phyloP scores from a whole-genome alignment of 2,113 vertebrate genomes.

The Micromys minutus region DNA sequence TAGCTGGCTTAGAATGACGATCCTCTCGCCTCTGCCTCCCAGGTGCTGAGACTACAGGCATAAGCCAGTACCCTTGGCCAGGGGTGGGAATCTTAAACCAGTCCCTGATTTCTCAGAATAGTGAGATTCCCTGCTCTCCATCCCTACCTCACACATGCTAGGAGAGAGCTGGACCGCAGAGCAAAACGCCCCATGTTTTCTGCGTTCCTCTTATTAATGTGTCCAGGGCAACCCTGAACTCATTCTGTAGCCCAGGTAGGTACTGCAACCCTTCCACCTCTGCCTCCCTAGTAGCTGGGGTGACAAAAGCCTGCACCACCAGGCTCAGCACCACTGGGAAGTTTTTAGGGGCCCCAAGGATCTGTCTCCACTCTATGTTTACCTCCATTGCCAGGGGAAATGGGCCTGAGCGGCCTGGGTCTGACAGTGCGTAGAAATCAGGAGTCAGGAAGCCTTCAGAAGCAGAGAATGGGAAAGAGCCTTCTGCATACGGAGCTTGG shows the following conservation, averaged over 20 bases:
- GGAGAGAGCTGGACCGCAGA: not conserved
- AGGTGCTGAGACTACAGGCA: not conserved
- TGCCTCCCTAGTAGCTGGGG: not conserved
- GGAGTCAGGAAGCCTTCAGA: conserved; percentile 55
- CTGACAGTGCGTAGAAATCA: conserved; percentile 63
- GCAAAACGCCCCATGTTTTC: not conserved
- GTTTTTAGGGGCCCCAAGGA: not conserved
- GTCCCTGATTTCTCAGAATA: not conserved
- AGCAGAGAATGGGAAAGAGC: conserved; percentile 55
- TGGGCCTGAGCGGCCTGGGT: conserved; percentile 34
- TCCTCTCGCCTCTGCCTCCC: not conserved
- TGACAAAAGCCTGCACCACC: not conserved
- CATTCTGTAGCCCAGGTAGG: not conserved
- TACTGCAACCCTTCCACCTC: not conserved
- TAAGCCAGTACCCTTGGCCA: not conserved
- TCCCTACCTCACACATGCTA: not conserved
- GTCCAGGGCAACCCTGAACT: not conserved
- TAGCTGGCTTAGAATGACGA: not conserved
- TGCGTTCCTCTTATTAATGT: not conserved
- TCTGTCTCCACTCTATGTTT: not conserved
- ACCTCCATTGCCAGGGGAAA: conserved; percentile 75
- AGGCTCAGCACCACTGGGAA: not conserved
- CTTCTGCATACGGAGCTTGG: conserved; percentile 63
- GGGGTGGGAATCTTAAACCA: not conserved
- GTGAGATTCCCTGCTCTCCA: not conserved